A percentile compares a stretch with the other conserved stretches of the same genome.
Conservation (phyloP, 2,888 invertebrate species). For the Epinotia ramella region DNA sequence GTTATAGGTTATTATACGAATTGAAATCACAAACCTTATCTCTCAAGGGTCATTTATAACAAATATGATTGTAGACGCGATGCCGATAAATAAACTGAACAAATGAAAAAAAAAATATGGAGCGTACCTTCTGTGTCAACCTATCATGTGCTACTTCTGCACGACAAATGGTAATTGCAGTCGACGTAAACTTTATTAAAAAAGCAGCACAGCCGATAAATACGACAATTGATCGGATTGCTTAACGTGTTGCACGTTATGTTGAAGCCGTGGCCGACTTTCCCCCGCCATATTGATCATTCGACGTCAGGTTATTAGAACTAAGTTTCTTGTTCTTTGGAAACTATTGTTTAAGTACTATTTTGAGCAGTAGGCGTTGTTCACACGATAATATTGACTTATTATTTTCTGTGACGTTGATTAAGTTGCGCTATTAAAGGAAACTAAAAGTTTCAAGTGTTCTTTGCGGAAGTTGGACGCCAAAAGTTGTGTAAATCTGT, state of each 20-base stretch:
- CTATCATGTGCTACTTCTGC: not conserved
- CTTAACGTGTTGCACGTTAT: conserved; percentile 26
- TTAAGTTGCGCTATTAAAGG: conserved; percentile 19
- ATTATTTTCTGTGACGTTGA: conserved; percentile 2
- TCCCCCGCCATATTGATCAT: conserved; percentile 73
- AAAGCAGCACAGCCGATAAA: conserved; percentile 19
- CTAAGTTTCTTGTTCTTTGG: conserved; percentile 58
- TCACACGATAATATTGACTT: conserved; percentile 17
- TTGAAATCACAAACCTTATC: too few relatives aligned
- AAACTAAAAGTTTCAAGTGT: conserved; percentile 18
- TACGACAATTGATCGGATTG: conserved; percentile 31
- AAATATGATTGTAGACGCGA: not conserved
- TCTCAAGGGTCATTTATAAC: too few relatives aligned
- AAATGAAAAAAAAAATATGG: not conserved
- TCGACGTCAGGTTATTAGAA: conserved; percentile 70
- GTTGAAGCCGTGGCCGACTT: conserved; percentile 54
- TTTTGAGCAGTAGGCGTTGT: conserved; percentile 14
- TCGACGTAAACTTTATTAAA: conserved; percentile 11
- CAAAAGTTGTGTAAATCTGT: conserved; percentile 3
- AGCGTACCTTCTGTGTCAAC: not conserved
- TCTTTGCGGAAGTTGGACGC: conserved; percentile 13
- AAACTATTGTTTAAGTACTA: conserved; percentile 42
- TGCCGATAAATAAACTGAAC: not conserved
- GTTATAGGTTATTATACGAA: too few relatives aligned
- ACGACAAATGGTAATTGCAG: conserved; percentile 18